Base-by-base conservation (phyloP, 2,797 vertebrate species). In the Simalia tracyae region DNA sequence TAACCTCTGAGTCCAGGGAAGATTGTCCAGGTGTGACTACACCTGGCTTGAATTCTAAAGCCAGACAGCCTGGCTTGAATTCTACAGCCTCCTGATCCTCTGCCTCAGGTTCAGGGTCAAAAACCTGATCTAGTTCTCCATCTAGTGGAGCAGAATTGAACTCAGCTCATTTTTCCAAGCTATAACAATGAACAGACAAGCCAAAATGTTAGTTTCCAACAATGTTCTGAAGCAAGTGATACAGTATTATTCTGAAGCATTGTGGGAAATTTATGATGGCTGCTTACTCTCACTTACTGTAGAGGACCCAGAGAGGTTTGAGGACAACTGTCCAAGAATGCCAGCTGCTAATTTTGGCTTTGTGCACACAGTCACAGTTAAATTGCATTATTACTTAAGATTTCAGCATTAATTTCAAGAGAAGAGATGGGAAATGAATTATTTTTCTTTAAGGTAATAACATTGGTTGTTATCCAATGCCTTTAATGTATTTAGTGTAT, bases 381-480 rank as follows among this genome's bases (percentile, higher is more conserved):
- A 50, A 88, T 26, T 42, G 50, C 15, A 26, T 50, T 17, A 88
- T 28, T 26, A 19, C 0, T 6, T 26, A 61, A 87, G 22, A 36
- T 89, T 17, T 86, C 91, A 42, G 22, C 15, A 60, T 66, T 90
- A 19, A 66, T 89, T 93, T 95, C 10, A 84, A 66, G 54, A 93
- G 46, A 19, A 26, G 50, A 91, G 17, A 76, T 88, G 15, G 87
- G 63, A 86, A 94, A 90, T 1, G 10, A 84, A 42, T 54, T 64
- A 2, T 59, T 84, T 19, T 1, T 5, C n/a, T 93, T 28, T 2
- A 92, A 87, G 8, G 85, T 93, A 89, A 91, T n/a, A 22, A 87
- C 54, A 4, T 89, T 50, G 91, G 50, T 50, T 92, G 59, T 89
- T 90, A 0, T 11, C 15, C 36, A 0, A 0, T 28, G 90, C 9